Evolutionary conservation across 1,140 invertebrate genomes (phyloP).

Genomic region (Ephestia elutella): DNA sequence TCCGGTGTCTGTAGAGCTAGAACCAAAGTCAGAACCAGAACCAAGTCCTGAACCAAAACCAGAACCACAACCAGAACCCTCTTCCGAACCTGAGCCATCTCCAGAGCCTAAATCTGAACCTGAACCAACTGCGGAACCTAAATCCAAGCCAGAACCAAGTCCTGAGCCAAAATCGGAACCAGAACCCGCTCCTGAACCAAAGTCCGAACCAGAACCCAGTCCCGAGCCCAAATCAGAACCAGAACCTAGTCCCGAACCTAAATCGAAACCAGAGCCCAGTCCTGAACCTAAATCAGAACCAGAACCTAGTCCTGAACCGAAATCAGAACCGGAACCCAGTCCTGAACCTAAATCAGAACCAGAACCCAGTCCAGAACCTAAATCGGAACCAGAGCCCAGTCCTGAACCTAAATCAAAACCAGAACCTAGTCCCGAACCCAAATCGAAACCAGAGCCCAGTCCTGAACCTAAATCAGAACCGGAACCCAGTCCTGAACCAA

Average conservation of each 20-base stretch:
- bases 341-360: constrained; percentile 67
- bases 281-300: constrained; percentile 68
- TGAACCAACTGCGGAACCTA: constrained; percentile 68
- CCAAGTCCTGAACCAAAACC: constrained; percentile 67
- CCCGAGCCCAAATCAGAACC: constrained; percentile 61
- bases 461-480: constrained; percentile 70
- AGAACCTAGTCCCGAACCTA: constrained; percentile 41
- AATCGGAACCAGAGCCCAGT: constrained; percentile 65
- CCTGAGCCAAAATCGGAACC: constrained; percentile 64
- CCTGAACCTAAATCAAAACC: constrained; percentile 66
- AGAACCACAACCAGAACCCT: constrained; percentile 61
- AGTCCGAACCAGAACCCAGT: constrained; percentile 65
- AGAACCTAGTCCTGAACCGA: constrained; percentile 61
- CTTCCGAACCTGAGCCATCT: constrained; percentile 56
- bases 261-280: constrained; percentile 62
- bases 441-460: constrained; percentile 65
- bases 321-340: constrained; percentile 57
- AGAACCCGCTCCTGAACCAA: constrained; percentile 52
- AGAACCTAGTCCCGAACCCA: constrained; percentile 50
- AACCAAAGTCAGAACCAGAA: constrained; percentile 57
- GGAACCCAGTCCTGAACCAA: constrained; percentile 50
- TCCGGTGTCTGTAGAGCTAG: constrained; percentile 29
- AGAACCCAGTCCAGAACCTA: constrained; percentile 66
- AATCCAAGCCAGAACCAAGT: constrained; percentile 52
- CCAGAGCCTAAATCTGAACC: constrained; percentile 68